Evolutionary conservation across 1,140 invertebrate genomes (phyloP).

Genomic region (Aphelenchoides fujianensis): DNA sequence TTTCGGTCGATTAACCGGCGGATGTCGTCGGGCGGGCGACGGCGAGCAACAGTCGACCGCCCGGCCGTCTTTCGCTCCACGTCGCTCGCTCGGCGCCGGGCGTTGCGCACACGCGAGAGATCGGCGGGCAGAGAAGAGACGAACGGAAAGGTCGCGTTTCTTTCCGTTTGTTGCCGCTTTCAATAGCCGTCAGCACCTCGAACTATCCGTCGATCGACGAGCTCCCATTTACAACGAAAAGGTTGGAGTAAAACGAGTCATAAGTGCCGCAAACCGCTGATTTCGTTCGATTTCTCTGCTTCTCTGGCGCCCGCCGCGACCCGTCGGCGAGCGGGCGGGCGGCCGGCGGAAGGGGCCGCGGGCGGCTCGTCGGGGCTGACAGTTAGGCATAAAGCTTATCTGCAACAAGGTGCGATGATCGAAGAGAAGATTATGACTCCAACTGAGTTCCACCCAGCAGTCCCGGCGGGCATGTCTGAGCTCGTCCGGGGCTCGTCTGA

Average conservation of each 20-base stretch:
- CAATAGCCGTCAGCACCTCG: too few relatives aligned
- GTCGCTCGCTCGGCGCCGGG: too few relatives aligned
- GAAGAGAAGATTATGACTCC: not conserved
- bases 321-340: not conserved
- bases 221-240: too few relatives aligned
- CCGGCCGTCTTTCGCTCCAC: not conserved
- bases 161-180: too few relatives aligned
- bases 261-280: too few relatives aligned
- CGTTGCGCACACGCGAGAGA: not conserved
- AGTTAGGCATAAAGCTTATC: conserved; percentile 5
- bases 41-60: not conserved
- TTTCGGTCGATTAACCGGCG: not conserved
- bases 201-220: too few relatives aligned
- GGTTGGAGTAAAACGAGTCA: too few relatives aligned
- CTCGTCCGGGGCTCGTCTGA: not conserved
- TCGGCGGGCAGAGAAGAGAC: not conserved
- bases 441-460: not conserved
- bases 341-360: not conserved
- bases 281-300: not conserved
- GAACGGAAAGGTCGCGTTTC: too few relatives aligned
- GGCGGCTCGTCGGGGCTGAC: not conserved
- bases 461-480: not conserved
- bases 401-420: conserved; percentile 2
- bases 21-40: not conserved
- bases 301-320: not conserved